phyloP scores from a whole-genome alignment of 2,888 invertebrate genomes.

The Anthophora plumipes region DNA sequence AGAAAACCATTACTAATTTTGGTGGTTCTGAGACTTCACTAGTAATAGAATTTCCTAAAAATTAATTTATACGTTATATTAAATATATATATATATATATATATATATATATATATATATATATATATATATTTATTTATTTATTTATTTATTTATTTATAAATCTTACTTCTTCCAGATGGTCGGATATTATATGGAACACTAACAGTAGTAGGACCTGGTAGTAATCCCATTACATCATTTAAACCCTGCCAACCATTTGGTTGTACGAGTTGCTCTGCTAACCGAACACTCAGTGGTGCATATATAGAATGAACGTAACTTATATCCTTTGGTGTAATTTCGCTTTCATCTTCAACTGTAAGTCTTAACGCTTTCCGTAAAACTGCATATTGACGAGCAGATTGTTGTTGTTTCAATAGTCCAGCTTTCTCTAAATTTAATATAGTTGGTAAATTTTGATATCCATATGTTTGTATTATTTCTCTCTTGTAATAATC shows the following conservation, averaged over 20 bases:
- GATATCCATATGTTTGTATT: slow-evolving; percentile 94
- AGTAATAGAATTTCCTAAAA: slow-evolving; percentile 83
- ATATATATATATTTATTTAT: no score
- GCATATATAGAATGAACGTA: slow-evolving; percentile 97
- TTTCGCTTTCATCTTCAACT: slow-evolving; percentile 94
- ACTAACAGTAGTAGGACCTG: slow-evolving; percentile 88
- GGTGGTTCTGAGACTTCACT: slow-evolving; percentile 86
- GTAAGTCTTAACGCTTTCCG: slow-evolving; percentile 93
- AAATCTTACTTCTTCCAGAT: slow-evolving; percentile 71
- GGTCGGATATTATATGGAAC: slow-evolving; percentile 60
- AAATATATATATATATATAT: no score
- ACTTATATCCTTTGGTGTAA: slow-evolving; percentile 93
- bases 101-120: no score
- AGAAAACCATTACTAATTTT: slow-evolving; percentile 94
- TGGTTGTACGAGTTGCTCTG: slow-evolving; percentile 91
- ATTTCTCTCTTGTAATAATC: slow-evolving; percentile 91
- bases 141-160: no score
- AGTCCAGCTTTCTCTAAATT: slow-evolving; percentile 95
- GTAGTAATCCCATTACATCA: slow-evolving; percentile 93
- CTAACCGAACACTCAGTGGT: slow-evolving; percentile 94
- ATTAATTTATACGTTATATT: slow-evolving; percentile 8
- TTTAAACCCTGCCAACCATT: slow-evolving; percentile 92
- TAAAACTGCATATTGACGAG: slow-evolving; percentile 90
- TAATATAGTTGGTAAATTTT: slow-evolving; percentile 92
- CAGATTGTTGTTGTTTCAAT: slow-evolving; percentile 90